A percentile compares a stretch with the other conserved stretches of the same genome.
These are phyloP conservation scores for Tridacna gigas DNA, from an alignment of 2,888 invertebrate genomes.

Conservation along the genomic window DNA sequence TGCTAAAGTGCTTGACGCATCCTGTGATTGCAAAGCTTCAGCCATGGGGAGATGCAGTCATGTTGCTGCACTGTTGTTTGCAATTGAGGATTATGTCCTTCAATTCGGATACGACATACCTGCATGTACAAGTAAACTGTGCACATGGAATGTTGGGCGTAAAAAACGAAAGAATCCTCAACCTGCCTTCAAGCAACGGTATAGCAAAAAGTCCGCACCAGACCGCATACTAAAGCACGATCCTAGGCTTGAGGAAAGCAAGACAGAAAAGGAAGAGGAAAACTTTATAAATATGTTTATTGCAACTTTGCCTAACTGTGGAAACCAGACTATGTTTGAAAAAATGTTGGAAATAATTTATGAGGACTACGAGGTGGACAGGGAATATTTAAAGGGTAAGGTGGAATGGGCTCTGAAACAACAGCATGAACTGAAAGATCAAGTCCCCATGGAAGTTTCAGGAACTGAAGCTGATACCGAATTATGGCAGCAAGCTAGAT, in stretches of 20 bases:
- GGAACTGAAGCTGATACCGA: background rate
- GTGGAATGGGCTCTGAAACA: no score
- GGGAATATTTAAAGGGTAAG: no score
- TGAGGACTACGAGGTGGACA: background rate
- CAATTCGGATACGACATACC: background rate
- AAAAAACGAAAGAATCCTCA: no score
- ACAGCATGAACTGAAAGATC: no score
- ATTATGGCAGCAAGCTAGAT: background rate
- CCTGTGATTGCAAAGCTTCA: conserved; percentile 45
- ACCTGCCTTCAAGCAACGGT: no score
- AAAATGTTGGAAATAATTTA: background rate
- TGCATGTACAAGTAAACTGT: background rate
- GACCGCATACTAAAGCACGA: no score
- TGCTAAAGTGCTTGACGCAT: conserved; percentile 22
- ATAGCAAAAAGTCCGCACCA: no score
- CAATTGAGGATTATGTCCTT: background rate
- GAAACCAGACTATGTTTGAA: background rate
- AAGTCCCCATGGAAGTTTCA: no score
- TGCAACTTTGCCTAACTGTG: background rate
- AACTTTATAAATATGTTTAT: background rate
- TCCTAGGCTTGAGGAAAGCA: no score
- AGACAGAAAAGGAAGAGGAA: no score
- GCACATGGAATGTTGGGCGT: background rate
- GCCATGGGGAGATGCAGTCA: conserved; percentile 46
- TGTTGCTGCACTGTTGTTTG: conserved; percentile 35